Conservation (phyloP, 2,888 invertebrate genomes). For the Asteroscopus sphinx region DNA sequence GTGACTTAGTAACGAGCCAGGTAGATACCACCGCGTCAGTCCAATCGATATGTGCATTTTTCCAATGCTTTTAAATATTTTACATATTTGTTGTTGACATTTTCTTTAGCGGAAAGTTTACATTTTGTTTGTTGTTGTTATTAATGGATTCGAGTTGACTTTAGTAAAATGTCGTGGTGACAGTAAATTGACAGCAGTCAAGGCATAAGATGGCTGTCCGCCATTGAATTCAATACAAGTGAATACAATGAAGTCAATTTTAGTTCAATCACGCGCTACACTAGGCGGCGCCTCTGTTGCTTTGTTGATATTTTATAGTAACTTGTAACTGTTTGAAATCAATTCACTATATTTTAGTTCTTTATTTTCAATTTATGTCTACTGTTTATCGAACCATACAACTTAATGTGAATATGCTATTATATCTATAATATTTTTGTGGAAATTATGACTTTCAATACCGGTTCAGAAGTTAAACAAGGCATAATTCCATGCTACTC, state of each 20-base stretch:
- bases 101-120: slow-evolving; percentile 40
- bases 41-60: slow-evolving; percentile 66
- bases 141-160: slow-evolving; percentile 81
- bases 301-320: slow-evolving; percentile 66
- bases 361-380: too few species aligned
- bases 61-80: slow-evolving; percentile 18
- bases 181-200: slow-evolving; percentile 85
- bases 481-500: too few species aligned
- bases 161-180: slow-evolving; percentile 83
- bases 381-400: neutral
- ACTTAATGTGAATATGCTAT: too few species aligned
- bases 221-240: slow-evolving; percentile 44
- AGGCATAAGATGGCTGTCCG: slow-evolving; percentile 79
- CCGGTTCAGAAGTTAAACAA: too few species aligned
- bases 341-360: neutral
- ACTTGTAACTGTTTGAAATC: slow-evolving; percentile 1
- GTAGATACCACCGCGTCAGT: slow-evolving; percentile 58
- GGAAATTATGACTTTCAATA: too few species aligned
- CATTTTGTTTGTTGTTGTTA: slow-evolving; percentile 82
- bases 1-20: slow-evolving; percentile 62
- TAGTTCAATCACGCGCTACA: slow-evolving; percentile 77
- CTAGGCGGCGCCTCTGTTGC: slow-evolving; percentile 73
- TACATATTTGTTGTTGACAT: slow-evolving; percentile 12
- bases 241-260: slow-evolving; percentile 29
- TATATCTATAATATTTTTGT: too few species aligned